Conservation (phyloP, 2,888 invertebrate genomes). For the Aricia artaxerxes region DNA sequence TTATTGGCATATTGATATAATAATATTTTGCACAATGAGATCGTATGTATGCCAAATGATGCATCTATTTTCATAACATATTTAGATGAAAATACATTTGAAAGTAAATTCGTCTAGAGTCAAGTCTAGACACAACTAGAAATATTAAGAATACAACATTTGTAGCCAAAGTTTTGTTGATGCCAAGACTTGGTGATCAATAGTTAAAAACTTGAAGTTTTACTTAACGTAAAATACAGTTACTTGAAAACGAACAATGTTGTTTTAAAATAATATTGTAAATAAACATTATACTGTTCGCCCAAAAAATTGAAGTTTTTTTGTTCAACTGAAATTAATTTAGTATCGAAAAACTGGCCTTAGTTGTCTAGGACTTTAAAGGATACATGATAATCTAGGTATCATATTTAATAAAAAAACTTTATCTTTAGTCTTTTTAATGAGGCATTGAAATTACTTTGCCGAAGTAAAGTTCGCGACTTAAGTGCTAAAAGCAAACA, state of each 20-base stretch:
- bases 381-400: neutral
- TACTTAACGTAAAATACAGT: neutral
- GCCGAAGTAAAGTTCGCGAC: neutral
- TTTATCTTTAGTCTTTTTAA: neutral
- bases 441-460: neutral
- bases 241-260: neutral
- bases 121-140: conserved; percentile 2
- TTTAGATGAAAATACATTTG: neutral
- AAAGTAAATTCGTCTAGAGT: neutral
- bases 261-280: too few species aligned
- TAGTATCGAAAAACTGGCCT: neutral
- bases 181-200: neutral
- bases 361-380: neutral
- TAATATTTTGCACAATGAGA: neutral
- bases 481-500: neutral
- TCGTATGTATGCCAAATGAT: neutral
- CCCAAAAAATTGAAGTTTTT: neutral
- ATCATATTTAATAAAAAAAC: neutral
- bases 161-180: neutral
- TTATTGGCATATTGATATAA: neutral
- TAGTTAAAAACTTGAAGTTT: neutral
- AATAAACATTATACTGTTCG: too few species aligned
- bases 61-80: neutral
- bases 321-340: neutral
- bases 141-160: neutral